Percentiles rank a stretch among this genome's conserved stretches.
Evolutionary conservation across 1,140 invertebrate species (phyloP).

Genomic region (Pogonus chalceus): DNA sequence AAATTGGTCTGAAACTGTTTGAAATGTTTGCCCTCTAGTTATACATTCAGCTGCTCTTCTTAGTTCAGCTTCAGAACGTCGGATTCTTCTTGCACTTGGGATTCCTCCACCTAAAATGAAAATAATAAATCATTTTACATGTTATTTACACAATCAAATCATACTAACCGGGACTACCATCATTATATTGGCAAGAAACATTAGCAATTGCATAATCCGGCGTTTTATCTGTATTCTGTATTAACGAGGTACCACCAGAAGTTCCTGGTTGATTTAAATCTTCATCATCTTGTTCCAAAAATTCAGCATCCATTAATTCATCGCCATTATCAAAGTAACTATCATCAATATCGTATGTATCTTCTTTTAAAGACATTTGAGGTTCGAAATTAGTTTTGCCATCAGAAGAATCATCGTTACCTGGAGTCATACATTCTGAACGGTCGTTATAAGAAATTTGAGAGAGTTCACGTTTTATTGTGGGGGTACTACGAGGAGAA

Average conservation of each 20-base stretch:
- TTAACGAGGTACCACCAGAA: background rate
- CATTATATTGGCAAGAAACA: constrained; percentile 48
- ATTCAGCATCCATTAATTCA: constrained; percentile 32
- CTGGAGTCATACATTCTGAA: too few relatives aligned
- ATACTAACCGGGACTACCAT: constrained; percentile 33
- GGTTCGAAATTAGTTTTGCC: too few relatives aligned
- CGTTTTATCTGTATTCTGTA: too few relatives aligned
- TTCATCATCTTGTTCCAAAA: constrained; percentile 27
- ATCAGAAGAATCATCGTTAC: too few relatives aligned
- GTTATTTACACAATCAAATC: too few relatives aligned
- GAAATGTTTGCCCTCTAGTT: constrained; percentile 67
- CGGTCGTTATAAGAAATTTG: too few relatives aligned
- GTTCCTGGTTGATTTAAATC: background rate
- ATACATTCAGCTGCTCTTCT: constrained; percentile 69
- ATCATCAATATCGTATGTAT: constrained; percentile 25
- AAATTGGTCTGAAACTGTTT: constrained; percentile 71
- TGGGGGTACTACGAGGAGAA: too few relatives aligned
- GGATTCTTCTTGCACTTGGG: constrained; percentile 39
- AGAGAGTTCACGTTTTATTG: too few relatives aligned
- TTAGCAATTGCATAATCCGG: constrained; percentile 48
- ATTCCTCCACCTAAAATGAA: background rate
- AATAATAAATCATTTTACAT: too few relatives aligned
- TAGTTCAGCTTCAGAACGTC: constrained; percentile 61
- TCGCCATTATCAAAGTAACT: constrained; percentile 31
- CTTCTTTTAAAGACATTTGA: constrained; percentile 27